A percentile compares a stretch with the other conserved stretches of the same genome.
phyloP scores from a whole-genome alignment of 2,113 vertebrate genomes.

The Tonatia bakeri region DNA sequence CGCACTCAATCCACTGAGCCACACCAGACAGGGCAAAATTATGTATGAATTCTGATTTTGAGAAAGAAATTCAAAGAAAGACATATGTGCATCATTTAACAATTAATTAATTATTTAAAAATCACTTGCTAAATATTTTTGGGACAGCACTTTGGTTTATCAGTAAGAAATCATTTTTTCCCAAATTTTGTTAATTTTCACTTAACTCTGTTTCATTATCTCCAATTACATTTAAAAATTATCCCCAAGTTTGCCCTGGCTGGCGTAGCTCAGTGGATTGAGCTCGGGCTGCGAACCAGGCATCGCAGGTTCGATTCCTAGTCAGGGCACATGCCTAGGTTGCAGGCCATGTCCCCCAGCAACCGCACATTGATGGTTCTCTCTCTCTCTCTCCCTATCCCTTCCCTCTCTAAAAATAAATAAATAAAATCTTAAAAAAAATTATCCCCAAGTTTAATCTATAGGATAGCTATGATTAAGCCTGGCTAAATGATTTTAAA shows the following conservation, averaged over 20 bases:
- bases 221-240: slow-evolving; percentile 10
- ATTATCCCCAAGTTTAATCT: slow-evolving; percentile 1
- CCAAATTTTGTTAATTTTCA: slow-evolving; percentile 14
- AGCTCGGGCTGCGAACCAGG: no score
- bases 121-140: not conserved
- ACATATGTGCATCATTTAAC: not conserved
- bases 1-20: no score
- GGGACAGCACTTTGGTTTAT: not conserved
- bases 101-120: not conserved
- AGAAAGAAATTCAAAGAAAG: slow-evolving; percentile 32
- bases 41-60: slow-evolving; percentile 7
- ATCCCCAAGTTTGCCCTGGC: not conserved
- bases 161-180: not conserved
- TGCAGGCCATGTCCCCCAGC: no score
- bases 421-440: no score
- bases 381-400: no score
- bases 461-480: not conserved
- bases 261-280: no score
- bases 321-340: no score
- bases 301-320: no score
- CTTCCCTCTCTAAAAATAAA: no score
- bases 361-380: no score
- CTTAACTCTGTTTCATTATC: not conserved
- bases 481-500: not conserved
- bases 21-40: not conserved